Evolutionary conservation across 2,113 vertebrate genomes (phyloP).

Genomic region (Pterophyllum scalare): DNA sequence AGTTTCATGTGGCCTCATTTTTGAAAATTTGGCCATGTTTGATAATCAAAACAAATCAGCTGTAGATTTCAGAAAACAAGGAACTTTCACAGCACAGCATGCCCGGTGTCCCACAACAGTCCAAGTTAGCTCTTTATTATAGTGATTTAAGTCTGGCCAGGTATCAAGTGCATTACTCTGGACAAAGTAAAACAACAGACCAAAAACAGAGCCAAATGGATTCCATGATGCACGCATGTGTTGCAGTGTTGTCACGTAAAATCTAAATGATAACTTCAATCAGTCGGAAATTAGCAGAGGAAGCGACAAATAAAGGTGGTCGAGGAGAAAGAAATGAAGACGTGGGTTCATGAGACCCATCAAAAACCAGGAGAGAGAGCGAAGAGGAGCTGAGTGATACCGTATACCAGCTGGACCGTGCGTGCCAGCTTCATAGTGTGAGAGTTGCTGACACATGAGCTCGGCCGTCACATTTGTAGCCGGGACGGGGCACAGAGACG

Average conservation of each 20-base stretch:
- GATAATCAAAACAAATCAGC: neutral
- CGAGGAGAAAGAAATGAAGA: neutral
- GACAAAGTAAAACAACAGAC: neutral
- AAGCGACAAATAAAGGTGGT: neutral
- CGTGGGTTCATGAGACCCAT: neutral
- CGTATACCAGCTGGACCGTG: conserved; percentile 43
- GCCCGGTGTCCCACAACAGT: neutral
- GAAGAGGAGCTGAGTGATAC: conserved; percentile 50
- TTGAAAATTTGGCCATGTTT: neutral
- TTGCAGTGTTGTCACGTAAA: neutral
- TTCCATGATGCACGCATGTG: no score
- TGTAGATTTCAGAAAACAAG: neutral
- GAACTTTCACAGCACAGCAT: neutral
- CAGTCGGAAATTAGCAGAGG: neutral
- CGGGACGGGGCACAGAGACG: neutral
- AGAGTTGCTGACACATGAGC: conserved; percentile 41
- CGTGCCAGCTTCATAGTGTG: conserved; percentile 38
- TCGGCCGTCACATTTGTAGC: conserved; percentile 41
- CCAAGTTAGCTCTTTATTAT: neutral
- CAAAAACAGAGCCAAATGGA: neutral
- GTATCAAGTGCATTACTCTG: neutral
- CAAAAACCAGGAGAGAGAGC: conserved; percentile 12
- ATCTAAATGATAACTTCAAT: neutral
- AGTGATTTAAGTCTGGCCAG: neutral
- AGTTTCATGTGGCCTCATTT: neutral